Evolutionary conservation across 37 sponge, comb jelly and placozoan species (phyloP).

Genomic region (Beroe ovata): DNA sequence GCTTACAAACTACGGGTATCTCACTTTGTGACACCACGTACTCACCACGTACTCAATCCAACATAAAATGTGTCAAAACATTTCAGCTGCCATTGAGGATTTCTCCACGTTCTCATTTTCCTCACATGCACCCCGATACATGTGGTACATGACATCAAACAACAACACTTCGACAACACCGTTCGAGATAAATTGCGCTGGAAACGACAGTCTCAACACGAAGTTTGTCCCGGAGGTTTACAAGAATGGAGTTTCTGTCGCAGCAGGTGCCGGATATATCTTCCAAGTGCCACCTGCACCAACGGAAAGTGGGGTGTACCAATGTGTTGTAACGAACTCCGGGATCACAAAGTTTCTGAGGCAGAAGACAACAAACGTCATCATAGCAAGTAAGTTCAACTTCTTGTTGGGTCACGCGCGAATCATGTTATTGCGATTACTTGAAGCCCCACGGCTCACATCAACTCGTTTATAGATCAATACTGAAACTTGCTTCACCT

Average conservation of each 20-base stretch:
- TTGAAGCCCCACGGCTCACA: too few relatives aligned
- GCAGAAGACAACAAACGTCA: slow-evolving; percentile 20
- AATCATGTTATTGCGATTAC: too few relatives aligned
- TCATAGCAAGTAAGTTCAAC: slow-evolving; percentile 17
- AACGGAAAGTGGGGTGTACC: slow-evolving; percentile 23
- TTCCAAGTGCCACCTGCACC: neutral
- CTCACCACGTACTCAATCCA: too few relatives aligned
- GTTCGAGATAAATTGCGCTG: neutral
- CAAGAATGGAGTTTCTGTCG: neutral
- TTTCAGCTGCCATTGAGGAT: neutral
- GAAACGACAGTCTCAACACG: neutral
- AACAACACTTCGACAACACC: neutral
- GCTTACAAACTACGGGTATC: too few relatives aligned
- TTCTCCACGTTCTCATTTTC: neutral
- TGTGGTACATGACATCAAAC: slow-evolving; percentile 17
- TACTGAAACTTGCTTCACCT: too few relatives aligned
- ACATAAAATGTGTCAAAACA: too few relatives aligned
- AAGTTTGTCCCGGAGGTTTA: neutral
- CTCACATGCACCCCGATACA: neutral
- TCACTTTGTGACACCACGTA: too few relatives aligned
- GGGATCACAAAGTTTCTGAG: neutral
- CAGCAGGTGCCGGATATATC: neutral
- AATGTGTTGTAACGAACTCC: neutral
- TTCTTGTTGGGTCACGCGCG: too few relatives aligned
- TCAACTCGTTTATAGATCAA: too few relatives aligned